phyloP scores from a whole-genome alignment of 2,888 invertebrate species.

The Syritta pipiens region DNA sequence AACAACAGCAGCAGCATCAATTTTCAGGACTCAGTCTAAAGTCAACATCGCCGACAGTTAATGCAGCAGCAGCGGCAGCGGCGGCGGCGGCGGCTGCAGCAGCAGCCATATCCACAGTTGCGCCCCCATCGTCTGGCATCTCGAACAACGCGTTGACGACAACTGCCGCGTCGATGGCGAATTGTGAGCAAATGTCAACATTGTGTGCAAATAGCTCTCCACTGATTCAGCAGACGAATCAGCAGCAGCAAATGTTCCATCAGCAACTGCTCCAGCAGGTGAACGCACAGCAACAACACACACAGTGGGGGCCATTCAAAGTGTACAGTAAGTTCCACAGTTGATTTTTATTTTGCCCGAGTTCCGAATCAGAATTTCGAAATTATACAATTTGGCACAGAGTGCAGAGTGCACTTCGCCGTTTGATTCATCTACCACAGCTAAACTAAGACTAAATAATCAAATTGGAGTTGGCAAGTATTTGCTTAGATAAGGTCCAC shows the following conservation, averaged over 20 bases:
- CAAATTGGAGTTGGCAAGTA: too few species aligned
- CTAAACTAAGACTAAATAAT: too few species aligned
- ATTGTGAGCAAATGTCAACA: conserved; percentile 71
- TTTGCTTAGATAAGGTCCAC: too few species aligned
- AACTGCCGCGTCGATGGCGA: conserved; percentile 68
- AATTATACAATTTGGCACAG: too few species aligned
- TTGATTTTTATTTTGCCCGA: not conserved
- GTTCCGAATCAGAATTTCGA: too few species aligned
- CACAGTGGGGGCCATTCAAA: conserved; percentile 79
- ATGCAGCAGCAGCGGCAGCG: conserved; percentile 72
- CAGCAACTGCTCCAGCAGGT: conserved; percentile 73
- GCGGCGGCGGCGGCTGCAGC: conserved; percentile 57
- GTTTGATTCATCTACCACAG: too few species aligned
- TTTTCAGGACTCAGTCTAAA: conserved; percentile 59
- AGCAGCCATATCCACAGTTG: conserved; percentile 37
- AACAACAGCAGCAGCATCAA: conserved; percentile 71
- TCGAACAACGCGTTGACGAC: conserved; percentile 70
- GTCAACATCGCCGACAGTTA: conserved; percentile 72
- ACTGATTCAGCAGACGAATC: conserved; percentile 65
- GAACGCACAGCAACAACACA: conserved; percentile 72
- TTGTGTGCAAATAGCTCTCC: conserved; percentile 70
- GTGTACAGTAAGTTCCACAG: conserved; percentile 78
- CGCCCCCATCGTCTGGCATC: conserved; percentile 70
- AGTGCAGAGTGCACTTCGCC: too few species aligned
- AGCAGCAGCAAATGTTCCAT: conserved; percentile 71